A percentile compares a stretch with the other conserved stretches of the same genome.
These are phyloP conservation scores for Parochlus steinenii DNA, from an alignment of 2,888 invertebrate species.

Conservation along the genomic window DNA sequence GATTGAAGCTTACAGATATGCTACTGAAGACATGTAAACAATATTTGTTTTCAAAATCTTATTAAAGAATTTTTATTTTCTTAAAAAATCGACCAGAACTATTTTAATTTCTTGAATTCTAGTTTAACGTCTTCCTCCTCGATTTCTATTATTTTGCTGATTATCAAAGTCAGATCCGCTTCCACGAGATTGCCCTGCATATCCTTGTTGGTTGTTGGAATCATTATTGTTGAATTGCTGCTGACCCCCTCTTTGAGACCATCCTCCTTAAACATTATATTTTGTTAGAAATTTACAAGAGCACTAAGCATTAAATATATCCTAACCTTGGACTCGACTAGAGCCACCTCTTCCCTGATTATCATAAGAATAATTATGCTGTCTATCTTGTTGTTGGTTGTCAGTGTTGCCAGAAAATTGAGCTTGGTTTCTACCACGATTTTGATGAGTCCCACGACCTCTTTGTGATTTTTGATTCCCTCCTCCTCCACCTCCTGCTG, in stretches of 20 bases:
- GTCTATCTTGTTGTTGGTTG: constrained; percentile 17
- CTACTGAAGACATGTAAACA: constrained; percentile 76
- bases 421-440: constrained; percentile 14
- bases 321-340: constrained; percentile 13
- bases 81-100: too few relatives aligned
- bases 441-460: constrained; percentile 13
- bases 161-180: too few relatives aligned
- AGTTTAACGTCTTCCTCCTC: not conserved
- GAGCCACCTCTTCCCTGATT: constrained; percentile 13
- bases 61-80: too few relatives aligned
- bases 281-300: too few relatives aligned
- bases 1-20: constrained; percentile 87
- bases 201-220: too few relatives aligned
- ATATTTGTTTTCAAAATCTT: not conserved
- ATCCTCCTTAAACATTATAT: constrained; percentile 30
- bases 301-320: too few relatives aligned
- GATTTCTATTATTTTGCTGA: not conserved
- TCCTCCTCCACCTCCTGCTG: constrained; percentile 20
- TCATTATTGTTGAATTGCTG: not conserved
- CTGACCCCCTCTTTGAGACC: constrained; percentile 19
- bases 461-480: constrained; percentile 12
- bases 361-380: constrained; percentile 12
- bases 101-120: too few relatives aligned
- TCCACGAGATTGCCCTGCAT: too few relatives aligned
- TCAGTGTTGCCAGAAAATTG: constrained; percentile 17